Base-by-base conservation (phyloP, 1,140 invertebrate genomes). In the Drosophila trapezifrons region DNA sequence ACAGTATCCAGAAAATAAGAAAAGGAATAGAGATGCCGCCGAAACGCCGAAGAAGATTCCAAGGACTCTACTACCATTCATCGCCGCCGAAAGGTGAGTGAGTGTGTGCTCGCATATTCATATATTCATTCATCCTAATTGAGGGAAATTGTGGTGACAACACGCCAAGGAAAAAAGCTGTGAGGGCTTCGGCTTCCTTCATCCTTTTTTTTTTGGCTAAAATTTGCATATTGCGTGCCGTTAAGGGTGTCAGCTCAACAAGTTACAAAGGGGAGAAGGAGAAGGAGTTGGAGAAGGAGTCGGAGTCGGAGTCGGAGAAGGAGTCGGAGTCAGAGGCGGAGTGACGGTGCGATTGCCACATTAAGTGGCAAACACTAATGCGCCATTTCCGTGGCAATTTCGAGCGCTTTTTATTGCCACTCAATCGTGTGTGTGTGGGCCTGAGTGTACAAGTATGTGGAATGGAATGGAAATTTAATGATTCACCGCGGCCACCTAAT, bases 51-150 rank as follows among this genome's bases (percentile, higher is more conserved):
- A 71, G 90, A 20, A 65, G 89, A 63, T 91, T 91, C 63, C 91
- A 94, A 90, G 93, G 93, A 47, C 90, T 94, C 8, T 94, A 94
- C 54, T 93, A 93, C 63, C 93, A 94, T 82, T 93, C 93, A 54
- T 93, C 93, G 71, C 93, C 93, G 18, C 93, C 93, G 22, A 93
- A 93, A 92, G 93, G 93, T 94, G 85, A 92, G 92, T 86, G 9
- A 13, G 15, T 17, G n/a, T 13, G 40, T 51, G 46, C 29, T 32
- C 56, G 17, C 56, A 54, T 63, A 42, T 42, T 25, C 40, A 56
- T 57, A 75, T 51, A 64, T 59, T 60, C 56, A 76, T 82, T 83
- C 60, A 64, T 69, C 32, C 66, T 82, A 86, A 86, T 89, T 89
- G 77, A 77, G 46, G 51, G 72, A 73, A 87, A 82, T 78, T 79